Percentiles rank a stretch among this genome's conserved stretches.
These are phyloP conservation scores for Leptogaster cylindrica DNA, from an alignment of 2,888 invertebrate genomes.

Conservation along the genomic window DNA sequence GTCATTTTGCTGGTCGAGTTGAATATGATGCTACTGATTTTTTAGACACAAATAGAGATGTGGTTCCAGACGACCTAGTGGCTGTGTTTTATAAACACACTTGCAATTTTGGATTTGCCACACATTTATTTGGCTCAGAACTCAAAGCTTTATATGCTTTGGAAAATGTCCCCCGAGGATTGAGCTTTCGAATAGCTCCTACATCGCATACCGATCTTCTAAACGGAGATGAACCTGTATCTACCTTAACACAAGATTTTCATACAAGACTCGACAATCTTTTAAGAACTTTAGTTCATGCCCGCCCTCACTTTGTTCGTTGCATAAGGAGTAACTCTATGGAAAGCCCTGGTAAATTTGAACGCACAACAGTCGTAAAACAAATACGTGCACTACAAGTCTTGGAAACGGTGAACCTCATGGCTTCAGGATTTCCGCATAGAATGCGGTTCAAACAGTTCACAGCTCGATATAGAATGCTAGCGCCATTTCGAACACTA, in stretches of 20 bases:
- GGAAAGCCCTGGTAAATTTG: slow-evolving; percentile 83
- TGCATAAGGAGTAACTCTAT: slow-evolving; percentile 87
- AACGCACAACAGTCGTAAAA: slow-evolving; percentile 80
- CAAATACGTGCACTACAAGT: slow-evolving; percentile 90
- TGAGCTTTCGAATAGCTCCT: slow-evolving; percentile 87
- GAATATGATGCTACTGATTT: slow-evolving; percentile 90
- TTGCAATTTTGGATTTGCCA: slow-evolving; percentile 96
- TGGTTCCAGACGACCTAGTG: slow-evolving; percentile 89
- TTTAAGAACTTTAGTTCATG: slow-evolving; percentile 88
- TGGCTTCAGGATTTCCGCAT: slow-evolving; percentile 95
- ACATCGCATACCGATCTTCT: slow-evolving; percentile 83
- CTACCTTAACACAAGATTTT: slow-evolving; percentile 93
- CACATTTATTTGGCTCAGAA: slow-evolving; percentile 93
- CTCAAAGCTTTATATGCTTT: slow-evolving; percentile 80
- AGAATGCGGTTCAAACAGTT: slow-evolving; percentile 94
- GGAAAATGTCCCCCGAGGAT: slow-evolving; percentile 76
- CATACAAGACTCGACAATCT: slow-evolving; percentile 92
- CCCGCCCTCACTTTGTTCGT: slow-evolving; percentile 92
- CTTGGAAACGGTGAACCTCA: slow-evolving; percentile 92
- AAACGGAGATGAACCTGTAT: slow-evolving; percentile 84
- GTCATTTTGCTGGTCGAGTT: slow-evolving; percentile 87
- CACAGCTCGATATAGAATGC: slow-evolving; percentile 81
- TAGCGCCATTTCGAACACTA: slow-evolving; percentile 78
- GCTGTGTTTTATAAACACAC: slow-evolving; percentile 90
- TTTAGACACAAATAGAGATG: slow-evolving; percentile 89